Evolutionary conservation across 2,113 vertebrate genomes (phyloP).

Genomic region (Agapornis roseicollis): DNA sequence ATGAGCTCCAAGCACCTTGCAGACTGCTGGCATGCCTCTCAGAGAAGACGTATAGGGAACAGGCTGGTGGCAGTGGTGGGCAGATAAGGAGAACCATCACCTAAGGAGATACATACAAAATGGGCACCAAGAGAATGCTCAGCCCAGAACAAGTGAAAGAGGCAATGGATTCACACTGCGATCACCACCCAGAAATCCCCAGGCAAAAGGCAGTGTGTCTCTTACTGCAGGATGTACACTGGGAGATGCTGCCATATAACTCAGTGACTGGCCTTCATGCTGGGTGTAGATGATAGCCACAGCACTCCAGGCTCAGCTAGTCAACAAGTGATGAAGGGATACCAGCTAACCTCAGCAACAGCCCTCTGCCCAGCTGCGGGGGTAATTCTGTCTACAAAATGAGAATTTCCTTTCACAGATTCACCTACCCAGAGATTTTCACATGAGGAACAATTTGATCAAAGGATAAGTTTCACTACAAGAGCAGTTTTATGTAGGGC

Average conservation of each 20-base stretch:
- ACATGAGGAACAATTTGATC: neutral
- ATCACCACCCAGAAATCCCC: neutral
- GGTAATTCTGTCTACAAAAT: neutral
- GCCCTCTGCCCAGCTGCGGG: neutral
- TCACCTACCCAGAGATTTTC: neutral
- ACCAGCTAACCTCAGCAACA: neutral
- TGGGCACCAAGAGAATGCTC: neutral
- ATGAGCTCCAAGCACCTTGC: neutral
- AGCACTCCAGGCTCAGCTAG: neutral
- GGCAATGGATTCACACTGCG: neutral
- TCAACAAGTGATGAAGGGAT: neutral
- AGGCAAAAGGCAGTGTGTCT: neutral
- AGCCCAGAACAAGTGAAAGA: neutral
- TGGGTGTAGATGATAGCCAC: accelerated
- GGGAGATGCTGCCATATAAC: neutral
- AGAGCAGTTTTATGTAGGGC: neutral
- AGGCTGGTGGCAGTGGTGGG: neutral
- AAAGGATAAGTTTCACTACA: neutral
- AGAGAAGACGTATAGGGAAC: neutral
- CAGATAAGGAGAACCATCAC: neutral
- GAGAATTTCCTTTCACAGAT: neutral
- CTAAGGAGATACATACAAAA: neutral
- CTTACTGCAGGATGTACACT: neutral
- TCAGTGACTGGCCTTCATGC: neutral
- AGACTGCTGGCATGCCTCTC: neutral